Evolutionary conservation across 2,113 vertebrate species (phyloP).

Genomic region (Mormoops blainvillei): DNA sequence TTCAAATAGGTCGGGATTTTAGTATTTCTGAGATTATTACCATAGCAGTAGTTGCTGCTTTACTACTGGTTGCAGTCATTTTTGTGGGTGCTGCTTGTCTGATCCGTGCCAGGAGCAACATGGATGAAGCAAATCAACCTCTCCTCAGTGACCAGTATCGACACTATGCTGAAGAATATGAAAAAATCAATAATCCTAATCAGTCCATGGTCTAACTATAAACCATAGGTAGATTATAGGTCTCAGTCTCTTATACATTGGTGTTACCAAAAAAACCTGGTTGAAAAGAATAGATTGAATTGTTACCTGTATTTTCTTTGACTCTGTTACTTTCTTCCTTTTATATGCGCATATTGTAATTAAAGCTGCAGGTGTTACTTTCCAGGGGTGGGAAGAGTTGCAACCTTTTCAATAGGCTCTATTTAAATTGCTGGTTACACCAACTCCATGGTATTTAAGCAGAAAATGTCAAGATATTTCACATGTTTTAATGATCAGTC

Average conservation of each 20-base stretch:
- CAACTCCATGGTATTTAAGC: not conserved
- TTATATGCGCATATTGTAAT: not conserved
- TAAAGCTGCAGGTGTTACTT: not conserved
- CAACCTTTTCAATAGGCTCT: not conserved
- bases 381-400: not conserved
- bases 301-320: not conserved
- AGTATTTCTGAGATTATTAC: constrained; percentile 91
- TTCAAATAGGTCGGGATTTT: constrained; percentile 81
- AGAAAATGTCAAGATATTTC: not conserved
- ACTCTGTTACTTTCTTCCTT: not conserved
- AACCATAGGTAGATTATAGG: not conserved
- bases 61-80: constrained; percentile 87
- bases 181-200: constrained; percentile 82
- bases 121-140: constrained; percentile 87
- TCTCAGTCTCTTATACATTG: not conserved
- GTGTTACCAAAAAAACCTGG: not conserved
- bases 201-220: constrained; percentile 87
- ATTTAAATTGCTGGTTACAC: not conserved
- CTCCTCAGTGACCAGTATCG: constrained; percentile 92
- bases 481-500: not conserved
- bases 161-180: constrained; percentile 90
- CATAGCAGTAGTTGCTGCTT: constrained; percentile 86
- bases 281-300: constrained; percentile 59
- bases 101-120: constrained; percentile 80
- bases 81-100: constrained; percentile 85